phyloP scores from a whole-genome alignment of 2,797 vertebrate genomes.

The Myripristis murdjan region DNA sequence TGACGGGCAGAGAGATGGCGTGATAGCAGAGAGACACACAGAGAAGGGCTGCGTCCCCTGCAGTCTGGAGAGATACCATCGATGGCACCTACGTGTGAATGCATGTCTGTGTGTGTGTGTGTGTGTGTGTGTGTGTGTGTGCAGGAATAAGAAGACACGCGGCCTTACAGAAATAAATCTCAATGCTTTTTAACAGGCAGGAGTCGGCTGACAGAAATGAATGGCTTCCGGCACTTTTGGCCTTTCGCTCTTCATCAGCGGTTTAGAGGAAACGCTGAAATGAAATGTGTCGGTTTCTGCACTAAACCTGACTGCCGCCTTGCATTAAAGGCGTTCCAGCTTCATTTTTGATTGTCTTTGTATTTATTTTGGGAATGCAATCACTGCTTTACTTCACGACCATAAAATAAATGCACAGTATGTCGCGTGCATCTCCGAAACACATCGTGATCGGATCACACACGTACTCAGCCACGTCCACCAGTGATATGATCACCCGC shows the following conservation, averaged over 20 bases:
- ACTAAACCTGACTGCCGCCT: slow-evolving; percentile 20
- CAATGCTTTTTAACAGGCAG: slow-evolving; percentile 62
- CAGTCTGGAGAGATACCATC: neutral
- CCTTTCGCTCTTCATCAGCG: slow-evolving; percentile 71
- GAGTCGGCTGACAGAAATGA: slow-evolving; percentile 63
- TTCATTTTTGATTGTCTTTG: slow-evolving; percentile 3
- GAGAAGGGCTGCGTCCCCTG: neutral
- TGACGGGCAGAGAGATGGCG: slow-evolving; percentile 45
- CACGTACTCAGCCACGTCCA: too few relatives aligned
- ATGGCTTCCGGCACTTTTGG: slow-evolving; percentile 65
- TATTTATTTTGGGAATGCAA: slow-evolving; percentile 21
- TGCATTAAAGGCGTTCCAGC: slow-evolving; percentile 28
- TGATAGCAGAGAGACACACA: neutral
- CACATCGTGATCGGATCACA: too few relatives aligned
- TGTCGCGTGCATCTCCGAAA: too few relatives aligned
- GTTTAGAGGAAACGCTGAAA: slow-evolving; percentile 66
- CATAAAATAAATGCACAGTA: slow-evolving; percentile 3
- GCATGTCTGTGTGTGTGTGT: neutral
- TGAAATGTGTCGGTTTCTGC: slow-evolving; percentile 55
- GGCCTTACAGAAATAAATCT: slow-evolving; percentile 62
- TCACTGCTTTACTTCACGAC: slow-evolving; percentile 26
- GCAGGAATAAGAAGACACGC: slow-evolving; percentile 9
- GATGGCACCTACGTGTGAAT: neutral
- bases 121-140: neutral
- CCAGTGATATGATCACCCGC: too few relatives aligned